These are phyloP conservation scores for Spatulosminthurus flaviceps DNA, from an alignment of 2,888 invertebrate genomes.

Conservation along the genomic window DNA sequence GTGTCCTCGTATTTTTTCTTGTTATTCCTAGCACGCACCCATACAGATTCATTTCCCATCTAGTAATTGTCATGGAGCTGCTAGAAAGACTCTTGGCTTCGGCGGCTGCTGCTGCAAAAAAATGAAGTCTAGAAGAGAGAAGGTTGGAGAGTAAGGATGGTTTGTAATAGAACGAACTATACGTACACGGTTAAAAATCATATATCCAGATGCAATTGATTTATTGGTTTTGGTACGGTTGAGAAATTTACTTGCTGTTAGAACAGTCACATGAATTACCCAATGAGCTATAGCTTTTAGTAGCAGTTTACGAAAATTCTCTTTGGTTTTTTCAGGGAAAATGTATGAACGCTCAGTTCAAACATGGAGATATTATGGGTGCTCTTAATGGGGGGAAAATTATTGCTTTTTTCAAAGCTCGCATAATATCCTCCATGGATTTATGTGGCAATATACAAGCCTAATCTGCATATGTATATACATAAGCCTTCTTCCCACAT, in stretches of 20 bases:
- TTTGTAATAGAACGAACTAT: no score
- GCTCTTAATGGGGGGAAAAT: slow-evolving; percentile 9
- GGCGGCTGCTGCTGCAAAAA: no score
- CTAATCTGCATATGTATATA: no score
- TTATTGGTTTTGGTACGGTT: not conserved
- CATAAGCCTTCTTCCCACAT: no score
- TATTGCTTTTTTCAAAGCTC: not conserved
- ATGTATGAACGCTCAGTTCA: not conserved
- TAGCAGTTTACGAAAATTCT: no score
- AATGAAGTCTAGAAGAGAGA: no score
- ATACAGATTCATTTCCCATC: not conserved
- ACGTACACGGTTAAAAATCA: not conserved
- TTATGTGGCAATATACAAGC: no score
- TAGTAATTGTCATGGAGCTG: no score
- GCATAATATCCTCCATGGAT: no score
- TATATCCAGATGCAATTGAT: not conserved
- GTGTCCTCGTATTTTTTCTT: not conserved
- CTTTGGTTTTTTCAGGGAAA: no score
- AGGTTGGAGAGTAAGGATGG: no score
- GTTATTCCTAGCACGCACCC: slow-evolving; percentile 22
- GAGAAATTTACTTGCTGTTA: not conserved
- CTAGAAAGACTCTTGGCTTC: no score
- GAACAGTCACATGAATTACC: not conserved
- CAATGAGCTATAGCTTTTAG: not conserved
- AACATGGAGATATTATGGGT: not conserved